phyloP scores from a whole-genome alignment of 2,113 vertebrate species.

The Alligator mississippiensis region DNA sequence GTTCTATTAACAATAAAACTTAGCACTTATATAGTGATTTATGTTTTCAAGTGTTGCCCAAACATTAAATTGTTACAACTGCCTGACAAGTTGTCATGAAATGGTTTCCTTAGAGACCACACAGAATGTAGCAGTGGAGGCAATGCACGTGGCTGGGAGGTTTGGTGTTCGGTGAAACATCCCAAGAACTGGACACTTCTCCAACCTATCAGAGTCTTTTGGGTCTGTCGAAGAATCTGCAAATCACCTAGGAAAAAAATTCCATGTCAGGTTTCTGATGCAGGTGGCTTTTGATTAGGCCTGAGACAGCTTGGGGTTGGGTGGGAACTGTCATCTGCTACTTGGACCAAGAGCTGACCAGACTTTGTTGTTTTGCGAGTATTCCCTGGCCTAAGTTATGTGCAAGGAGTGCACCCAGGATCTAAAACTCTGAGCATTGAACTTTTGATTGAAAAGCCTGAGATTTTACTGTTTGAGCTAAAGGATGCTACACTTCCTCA shows the following conservation, averaged over 20 bases:
- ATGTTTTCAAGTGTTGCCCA: background rate
- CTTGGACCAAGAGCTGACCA: accelerated
- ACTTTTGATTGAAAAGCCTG: background rate
- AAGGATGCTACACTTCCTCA: background rate
- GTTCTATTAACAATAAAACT: constrained; percentile 28
- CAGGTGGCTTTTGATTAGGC: background rate
- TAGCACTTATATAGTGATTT: background rate
- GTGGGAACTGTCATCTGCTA: background rate
- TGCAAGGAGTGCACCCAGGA: background rate
- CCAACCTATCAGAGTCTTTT: background rate
- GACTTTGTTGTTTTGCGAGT: background rate
- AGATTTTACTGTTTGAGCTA: background rate
- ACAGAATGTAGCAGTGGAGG: background rate
- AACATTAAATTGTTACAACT: background rate
- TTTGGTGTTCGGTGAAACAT: background rate
- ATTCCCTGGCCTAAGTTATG: background rate
- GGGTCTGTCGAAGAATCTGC: background rate
- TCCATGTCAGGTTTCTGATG: background rate
- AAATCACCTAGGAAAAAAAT: accelerated
- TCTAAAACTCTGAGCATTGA: background rate
- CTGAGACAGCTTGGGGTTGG: background rate
- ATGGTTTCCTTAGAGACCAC: background rate
- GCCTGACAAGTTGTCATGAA: background rate
- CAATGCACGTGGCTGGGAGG: accelerated
- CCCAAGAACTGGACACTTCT: background rate